phyloP scores from a whole-genome alignment of 2,113 vertebrate genomes.

The Dicentrarchus labrax region DNA sequence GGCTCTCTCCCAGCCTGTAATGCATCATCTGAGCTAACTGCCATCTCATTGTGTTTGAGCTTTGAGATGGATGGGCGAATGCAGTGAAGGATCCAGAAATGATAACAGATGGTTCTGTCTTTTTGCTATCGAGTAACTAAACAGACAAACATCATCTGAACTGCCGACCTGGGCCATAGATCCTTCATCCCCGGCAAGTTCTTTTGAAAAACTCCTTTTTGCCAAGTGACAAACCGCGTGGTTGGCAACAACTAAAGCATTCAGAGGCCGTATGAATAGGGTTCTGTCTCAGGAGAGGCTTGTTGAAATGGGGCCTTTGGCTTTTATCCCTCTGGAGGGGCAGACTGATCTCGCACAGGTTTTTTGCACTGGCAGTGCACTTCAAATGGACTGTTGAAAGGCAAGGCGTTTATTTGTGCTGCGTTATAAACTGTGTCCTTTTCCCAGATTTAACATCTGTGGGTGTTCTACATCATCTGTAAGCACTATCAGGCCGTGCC shows the following conservation, averaged over 20 bases:
- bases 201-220: conserved; percentile 60
- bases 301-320: conserved; percentile 71
- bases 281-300: conserved; percentile 76
- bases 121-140: conserved; percentile 53
- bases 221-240: conserved; percentile 73
- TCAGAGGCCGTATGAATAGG: conserved; percentile 74
- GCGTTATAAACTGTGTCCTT: conserved; percentile 52
- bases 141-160: conserved; percentile 56
- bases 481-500: not conserved
- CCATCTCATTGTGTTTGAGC: conserved; percentile 60
- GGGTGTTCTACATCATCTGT: conserved; percentile 42
- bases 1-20: conserved; percentile 43
- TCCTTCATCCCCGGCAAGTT: conserved; percentile 56
- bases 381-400: conserved; percentile 76
- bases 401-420: conserved; percentile 64
- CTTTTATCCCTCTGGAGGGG: conserved; percentile 62
- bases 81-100: conserved; percentile 39
- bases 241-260: conserved; percentile 77
- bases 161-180: conserved; percentile 57
- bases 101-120: conserved; percentile 44
- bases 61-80: conserved; percentile 56
- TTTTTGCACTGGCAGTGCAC: conserved; percentile 64
- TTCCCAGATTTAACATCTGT: conserved; percentile 63
- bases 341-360: conserved; percentile 74
- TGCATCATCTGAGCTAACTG: conserved; percentile 57